Evolutionary conservation across 2,797 vertebrate species (phyloP).

Genomic region (Rhinoraja longicauda): DNA sequence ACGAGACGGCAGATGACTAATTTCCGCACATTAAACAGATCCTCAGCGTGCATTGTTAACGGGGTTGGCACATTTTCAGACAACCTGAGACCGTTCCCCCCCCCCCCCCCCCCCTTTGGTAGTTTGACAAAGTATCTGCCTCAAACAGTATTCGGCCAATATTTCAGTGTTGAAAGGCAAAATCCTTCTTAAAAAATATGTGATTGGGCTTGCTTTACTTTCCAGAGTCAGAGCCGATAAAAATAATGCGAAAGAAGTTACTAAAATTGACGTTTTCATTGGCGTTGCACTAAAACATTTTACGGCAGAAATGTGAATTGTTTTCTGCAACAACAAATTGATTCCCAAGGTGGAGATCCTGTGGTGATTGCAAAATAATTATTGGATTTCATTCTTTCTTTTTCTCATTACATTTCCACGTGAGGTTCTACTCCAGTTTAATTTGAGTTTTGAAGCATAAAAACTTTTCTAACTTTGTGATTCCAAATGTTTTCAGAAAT

Average conservation of each 20-base stretch:
- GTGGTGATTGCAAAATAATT: constrained; percentile 10
- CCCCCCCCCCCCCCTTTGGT: background rate
- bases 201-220: background rate
- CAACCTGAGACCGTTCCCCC: too few relatives aligned
- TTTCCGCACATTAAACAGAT: background rate
- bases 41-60: background rate
- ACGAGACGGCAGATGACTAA: too few relatives aligned
- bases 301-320: constrained; percentile 9
- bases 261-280: constrained; percentile 23
- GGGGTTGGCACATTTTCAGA: background rate
- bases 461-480: background rate
- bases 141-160: background rate
- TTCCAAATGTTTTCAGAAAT: background rate
- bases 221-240: background rate
- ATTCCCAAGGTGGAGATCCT: constrained; percentile 17
- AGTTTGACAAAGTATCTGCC: background rate
- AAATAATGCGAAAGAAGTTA: background rate
- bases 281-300: background rate
- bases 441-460: background rate
- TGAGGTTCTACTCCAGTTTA: background rate
- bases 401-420: background rate
- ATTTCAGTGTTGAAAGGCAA: background rate
- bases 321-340: constrained; percentile 30
- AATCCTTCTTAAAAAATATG: background rate
- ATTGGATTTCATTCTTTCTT: background rate